These are phyloP conservation scores for Microcebus murinus DNA, from an alignment of 2,113 vertebrate species.

Conservation along the genomic window DNA sequence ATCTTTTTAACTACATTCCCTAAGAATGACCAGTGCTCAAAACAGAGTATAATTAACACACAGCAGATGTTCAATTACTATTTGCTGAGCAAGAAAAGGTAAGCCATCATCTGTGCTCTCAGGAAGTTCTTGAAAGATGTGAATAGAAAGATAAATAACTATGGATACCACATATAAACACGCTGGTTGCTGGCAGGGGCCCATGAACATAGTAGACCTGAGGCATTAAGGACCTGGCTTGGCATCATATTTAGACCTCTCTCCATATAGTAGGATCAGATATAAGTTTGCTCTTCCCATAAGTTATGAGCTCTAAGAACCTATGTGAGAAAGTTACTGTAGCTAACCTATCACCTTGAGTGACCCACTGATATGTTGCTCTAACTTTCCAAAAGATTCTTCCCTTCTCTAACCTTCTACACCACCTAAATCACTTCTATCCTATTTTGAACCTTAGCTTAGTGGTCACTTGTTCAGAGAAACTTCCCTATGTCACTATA, in stretches of 20 bases:
- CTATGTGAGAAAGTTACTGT: not conserved
- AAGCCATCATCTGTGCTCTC: not conserved
- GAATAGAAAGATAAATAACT: not conserved
- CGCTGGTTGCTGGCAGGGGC: not conserved
- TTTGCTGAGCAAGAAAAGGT: not conserved
- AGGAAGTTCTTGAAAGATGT: not conserved
- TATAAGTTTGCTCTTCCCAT: not conserved
- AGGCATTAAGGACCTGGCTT: not conserved
- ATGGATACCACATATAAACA: not conserved
- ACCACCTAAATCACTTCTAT: not conserved
- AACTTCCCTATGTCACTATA: not conserved
- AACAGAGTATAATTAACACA: not conserved
- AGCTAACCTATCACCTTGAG: not conserved
- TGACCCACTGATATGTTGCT: not conserved
- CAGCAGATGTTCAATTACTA: not conserved
- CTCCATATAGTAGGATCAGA: not conserved
- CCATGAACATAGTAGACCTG: not conserved
- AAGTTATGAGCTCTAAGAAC: not conserved
- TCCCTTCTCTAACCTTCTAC: not conserved
- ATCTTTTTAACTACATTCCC: not conserved
- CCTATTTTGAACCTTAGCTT: not conserved
- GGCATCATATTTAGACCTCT: not conserved
- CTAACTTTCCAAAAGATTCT: not conserved
- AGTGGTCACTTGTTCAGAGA: slow-evolving; percentile 23
- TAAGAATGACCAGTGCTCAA: not conserved